Conservation (phyloP, 1,140 invertebrate genomes). For the Mercenaria mercenaria region DNA sequence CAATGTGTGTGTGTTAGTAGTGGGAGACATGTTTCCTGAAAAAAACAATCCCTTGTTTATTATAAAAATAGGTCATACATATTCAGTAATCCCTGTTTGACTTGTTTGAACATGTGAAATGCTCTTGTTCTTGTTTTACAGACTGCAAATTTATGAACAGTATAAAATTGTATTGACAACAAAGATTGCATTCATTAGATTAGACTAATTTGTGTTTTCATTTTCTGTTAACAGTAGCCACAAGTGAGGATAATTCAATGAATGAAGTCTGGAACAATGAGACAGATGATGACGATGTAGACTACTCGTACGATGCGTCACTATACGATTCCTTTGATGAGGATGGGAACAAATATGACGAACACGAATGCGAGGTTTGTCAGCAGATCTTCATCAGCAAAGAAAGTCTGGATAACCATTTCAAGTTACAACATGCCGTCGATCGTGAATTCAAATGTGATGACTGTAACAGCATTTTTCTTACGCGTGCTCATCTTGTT, state of each 20-base stretch:
- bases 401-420: constrained; percentile 39
- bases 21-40: too few species aligned
- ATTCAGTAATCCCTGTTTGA: too few species aligned
- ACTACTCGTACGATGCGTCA: neutral
- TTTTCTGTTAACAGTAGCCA: too few species aligned
- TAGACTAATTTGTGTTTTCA: too few species aligned
- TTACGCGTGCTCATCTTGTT: constrained; percentile 44
- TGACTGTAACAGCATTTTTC: constrained; percentile 43
- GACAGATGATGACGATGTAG: neutral
- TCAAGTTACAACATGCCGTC: constrained; percentile 24
- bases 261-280: constrained; percentile 34
- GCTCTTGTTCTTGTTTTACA: too few species aligned
- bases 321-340: constrained; percentile 2
- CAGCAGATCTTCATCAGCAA: constrained; percentile 48
- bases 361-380: constrained; percentile 50
- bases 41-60: too few species aligned
- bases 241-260: constrained; percentile 55
- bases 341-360: constrained; percentile 31
- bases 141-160: too few species aligned
- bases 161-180: too few species aligned
- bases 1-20: too few species aligned
- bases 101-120: too few species aligned
- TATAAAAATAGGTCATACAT: too few species aligned
- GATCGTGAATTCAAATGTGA: constrained; percentile 50
- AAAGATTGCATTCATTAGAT: too few species aligned